A percentile compares a stretch with the other conserved stretches of the same genome.
These are phyloP conservation scores for Malurus splendens DNA, from an alignment of 2,797 vertebrate species.

Conservation along the genomic window DNA sequence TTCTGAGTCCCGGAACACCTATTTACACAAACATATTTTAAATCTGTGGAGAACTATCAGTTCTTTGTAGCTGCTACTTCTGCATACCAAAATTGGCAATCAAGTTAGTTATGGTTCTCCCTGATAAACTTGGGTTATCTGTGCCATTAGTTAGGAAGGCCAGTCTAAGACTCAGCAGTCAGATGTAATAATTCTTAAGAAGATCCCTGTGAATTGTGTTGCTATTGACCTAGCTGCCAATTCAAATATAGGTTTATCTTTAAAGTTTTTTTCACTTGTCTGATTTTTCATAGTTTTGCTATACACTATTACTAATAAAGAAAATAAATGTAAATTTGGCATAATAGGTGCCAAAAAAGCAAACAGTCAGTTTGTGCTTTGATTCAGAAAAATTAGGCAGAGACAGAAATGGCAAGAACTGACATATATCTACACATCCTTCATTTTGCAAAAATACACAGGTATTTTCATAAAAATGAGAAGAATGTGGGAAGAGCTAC, in stretches of 20 bases:
- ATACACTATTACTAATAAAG: background rate
- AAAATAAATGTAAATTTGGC: background rate
- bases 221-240: background rate
- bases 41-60: background rate
- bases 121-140: background rate
- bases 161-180: background rate
- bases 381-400: background rate
- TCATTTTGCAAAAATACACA: background rate
- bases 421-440: background rate
- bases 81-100: background rate
- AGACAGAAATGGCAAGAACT: background rate
- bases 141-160: background rate
- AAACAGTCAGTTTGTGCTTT: background rate
- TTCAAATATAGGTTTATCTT: background rate
- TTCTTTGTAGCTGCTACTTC: background rate
- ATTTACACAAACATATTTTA: background rate
- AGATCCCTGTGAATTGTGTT: background rate
- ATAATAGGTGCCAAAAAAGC: background rate
- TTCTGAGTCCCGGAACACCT: background rate
- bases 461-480: background rate
- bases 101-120: background rate
- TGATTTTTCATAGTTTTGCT: background rate
- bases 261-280: background rate
- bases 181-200: background rate
- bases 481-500: background rate